Evolutionary conservation across 2,797 vertebrate species (phyloP).

Genomic region (Uromys caudimaculatus): DNA sequence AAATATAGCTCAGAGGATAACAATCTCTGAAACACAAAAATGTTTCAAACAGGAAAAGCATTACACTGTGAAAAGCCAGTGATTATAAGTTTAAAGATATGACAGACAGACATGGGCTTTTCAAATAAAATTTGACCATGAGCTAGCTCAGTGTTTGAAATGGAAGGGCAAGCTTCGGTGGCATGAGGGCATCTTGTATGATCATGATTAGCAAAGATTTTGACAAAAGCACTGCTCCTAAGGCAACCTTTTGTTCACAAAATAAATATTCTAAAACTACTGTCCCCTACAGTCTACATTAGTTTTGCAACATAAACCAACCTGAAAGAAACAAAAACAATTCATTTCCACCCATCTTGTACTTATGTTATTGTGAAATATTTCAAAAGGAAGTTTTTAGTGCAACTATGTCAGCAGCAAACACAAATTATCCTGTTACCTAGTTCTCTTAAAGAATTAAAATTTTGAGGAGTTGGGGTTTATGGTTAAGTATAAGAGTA

Average conservation of each 20-base stretch:
- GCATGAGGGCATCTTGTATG: constrained; percentile 17
- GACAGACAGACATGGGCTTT: neutral
- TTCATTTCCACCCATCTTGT: constrained; percentile 18
- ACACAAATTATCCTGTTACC: neutral
- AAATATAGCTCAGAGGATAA: neutral
- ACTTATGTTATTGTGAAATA: constrained; percentile 32
- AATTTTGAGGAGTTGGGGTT: neutral
- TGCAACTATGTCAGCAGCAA: neutral
- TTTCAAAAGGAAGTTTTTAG: constrained; percentile 32
- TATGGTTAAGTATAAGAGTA: neutral
- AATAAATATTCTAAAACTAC: constrained; percentile 49
- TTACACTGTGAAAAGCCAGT: constrained; percentile 4
- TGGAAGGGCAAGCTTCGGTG: neutral
- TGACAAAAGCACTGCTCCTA: neutral
- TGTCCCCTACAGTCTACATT: neutral
- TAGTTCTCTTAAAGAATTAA: constrained; percentile 13
- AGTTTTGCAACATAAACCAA: constrained; percentile 50
- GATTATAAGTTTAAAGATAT: constrained; percentile 34
- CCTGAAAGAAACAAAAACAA: neutral
- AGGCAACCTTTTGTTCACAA: constrained; percentile 46
- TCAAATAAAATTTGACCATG: constrained; percentile 39
- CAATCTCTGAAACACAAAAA: neutral
- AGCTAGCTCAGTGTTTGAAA: constrained; percentile 26
- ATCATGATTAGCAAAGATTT: neutral
- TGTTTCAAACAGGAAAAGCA: neutral